Percentiles rank a stretch among this genome's conserved stretches.
Evolutionary conservation across 2,797 vertebrate species (phyloP).

Genomic region (Falco biarmicus): DNA sequence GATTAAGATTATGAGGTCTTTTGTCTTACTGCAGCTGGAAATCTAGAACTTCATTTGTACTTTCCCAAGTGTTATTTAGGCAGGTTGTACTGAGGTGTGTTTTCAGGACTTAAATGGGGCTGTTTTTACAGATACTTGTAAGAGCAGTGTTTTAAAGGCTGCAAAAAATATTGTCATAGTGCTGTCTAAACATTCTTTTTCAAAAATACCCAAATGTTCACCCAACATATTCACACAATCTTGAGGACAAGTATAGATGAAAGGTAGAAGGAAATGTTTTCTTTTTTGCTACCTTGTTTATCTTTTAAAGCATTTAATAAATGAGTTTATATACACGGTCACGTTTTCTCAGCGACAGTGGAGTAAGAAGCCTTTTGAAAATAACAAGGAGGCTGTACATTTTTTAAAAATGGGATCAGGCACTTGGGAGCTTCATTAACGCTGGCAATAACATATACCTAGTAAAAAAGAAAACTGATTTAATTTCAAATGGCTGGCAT

Average conservation of each 20-base stretch:
- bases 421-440: neutral
- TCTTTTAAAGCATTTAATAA: slow-evolving; percentile 1
- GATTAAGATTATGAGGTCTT: neutral
- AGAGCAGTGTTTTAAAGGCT: neutral
- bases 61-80: neutral
- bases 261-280: neutral
- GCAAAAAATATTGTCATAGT: neutral
- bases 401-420: neutral
- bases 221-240: neutral
- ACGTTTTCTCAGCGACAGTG: neutral
- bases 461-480: neutral
- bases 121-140: neutral
- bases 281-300: neutral
- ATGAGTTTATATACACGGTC: neutral
- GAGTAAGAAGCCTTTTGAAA: neutral
- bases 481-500: neutral
- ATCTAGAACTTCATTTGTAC: neutral
- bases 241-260: neutral
- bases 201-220: neutral
- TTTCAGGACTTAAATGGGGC: neutral
- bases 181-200: neutral
- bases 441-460: neutral
- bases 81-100: accelerated
- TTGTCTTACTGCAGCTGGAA: neutral
- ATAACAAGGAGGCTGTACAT: neutral